Evolutionary conservation across 2,888 invertebrate genomes (phyloP).

Genomic region (Rhopalosiphum nymphaeae): DNA sequence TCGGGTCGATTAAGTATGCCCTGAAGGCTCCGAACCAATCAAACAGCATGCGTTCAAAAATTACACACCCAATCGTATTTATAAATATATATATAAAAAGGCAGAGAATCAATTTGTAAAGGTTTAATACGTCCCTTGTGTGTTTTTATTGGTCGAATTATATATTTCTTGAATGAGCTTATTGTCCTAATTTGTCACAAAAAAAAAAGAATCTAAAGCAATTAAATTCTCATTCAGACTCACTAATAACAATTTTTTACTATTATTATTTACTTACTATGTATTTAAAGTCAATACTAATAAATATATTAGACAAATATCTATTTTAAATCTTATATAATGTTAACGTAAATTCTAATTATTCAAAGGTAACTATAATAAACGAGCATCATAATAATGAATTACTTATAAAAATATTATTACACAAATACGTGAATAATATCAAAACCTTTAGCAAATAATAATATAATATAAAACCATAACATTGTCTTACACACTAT

Average conservation of each 20-base stretch:
- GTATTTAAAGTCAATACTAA: too few species aligned
- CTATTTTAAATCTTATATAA: too few species aligned
- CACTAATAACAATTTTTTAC: neutral
- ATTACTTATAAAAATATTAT: too few species aligned
- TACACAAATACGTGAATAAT: too few species aligned
- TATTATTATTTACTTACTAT: neutral
- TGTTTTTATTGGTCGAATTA: conserved; percentile 44
- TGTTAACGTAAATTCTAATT: too few species aligned
- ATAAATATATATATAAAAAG: neutral
- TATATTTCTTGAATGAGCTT: conserved; percentile 27
- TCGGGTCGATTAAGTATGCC: conserved; percentile 62
- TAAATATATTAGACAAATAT: too few species aligned
- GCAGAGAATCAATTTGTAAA: conserved; percentile 58
- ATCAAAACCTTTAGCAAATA: too few species aligned
- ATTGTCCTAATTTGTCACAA: conserved; percentile 3
- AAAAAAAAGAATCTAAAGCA: neutral
- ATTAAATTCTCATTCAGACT: neutral
- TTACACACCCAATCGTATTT: conserved; percentile 54
- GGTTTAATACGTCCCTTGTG: conserved; percentile 56
- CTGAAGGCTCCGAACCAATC: conserved; percentile 62
- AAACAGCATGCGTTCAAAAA: conserved; percentile 62
- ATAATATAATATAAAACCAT: too few species aligned
- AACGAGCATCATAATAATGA: too few species aligned
- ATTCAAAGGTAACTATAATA: too few species aligned
- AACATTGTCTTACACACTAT: too few species aligned